A percentile compares a stretch with the other conserved stretches of the same genome.
Conservation (phyloP, 2,797 vertebrate genomes). For the Stomatorhinus walkeri region DNA sequence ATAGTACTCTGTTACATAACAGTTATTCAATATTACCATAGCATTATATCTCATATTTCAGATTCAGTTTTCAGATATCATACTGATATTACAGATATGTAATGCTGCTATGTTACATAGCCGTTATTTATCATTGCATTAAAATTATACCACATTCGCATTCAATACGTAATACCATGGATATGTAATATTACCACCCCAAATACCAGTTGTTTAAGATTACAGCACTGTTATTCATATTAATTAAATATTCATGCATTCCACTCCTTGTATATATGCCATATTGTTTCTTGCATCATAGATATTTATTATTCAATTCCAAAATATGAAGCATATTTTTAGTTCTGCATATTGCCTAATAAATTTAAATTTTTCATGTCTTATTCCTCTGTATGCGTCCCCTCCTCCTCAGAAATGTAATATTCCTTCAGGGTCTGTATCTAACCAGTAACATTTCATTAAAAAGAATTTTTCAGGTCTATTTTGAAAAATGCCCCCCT, state of each 20-base stretch:
- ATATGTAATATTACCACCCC: background rate
- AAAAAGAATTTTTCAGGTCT: background rate
- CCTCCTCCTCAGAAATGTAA: background rate
- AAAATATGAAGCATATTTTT: slow-evolving; percentile 1
- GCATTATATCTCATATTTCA: background rate
- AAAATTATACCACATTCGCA: background rate
- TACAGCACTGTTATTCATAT: background rate
- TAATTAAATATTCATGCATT: background rate
- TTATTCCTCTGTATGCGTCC: background rate
- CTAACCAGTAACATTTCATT: slow-evolving; percentile 1
- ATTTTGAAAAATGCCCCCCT: background rate
- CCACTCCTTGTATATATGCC: background rate
- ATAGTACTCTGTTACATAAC: background rate
- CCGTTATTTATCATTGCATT: background rate
- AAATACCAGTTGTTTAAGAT: background rate
- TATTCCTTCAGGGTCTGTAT: slow-evolving; percentile 10
- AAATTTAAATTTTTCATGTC: slow-evolving; percentile 7
- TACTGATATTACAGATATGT: background rate
- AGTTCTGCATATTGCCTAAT: slow-evolving; percentile 9
- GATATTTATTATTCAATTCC: slow-evolving; percentile 13
- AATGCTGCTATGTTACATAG: background rate
- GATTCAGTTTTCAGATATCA: background rate
- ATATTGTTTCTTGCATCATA: slow-evolving; percentile 8
- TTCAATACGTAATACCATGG: background rate
- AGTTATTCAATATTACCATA: background rate